phyloP scores from a whole-genome alignment of 2,888 invertebrate species.

The Hyppa rectilinea region DNA sequence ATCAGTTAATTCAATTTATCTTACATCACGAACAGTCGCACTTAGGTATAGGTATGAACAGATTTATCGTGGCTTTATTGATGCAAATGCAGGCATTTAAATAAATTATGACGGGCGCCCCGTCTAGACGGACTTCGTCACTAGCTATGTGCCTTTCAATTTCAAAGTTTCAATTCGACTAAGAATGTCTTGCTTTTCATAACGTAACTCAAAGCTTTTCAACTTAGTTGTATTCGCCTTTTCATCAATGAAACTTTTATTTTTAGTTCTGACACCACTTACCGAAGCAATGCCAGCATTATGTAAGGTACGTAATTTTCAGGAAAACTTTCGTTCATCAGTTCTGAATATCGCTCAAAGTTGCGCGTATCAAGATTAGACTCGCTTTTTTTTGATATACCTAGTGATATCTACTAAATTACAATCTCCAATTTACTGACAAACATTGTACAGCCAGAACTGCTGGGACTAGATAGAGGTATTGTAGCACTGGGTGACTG shows the following conservation, averaged over 20 bases:
- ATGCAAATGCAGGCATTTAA: constrained; percentile 60
- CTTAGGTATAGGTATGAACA: constrained; percentile 32
- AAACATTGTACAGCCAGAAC: too few species aligned
- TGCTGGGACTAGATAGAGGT: neutral
- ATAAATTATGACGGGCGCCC: constrained; percentile 62
- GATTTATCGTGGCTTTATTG: constrained; percentile 56
- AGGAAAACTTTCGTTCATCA: neutral
- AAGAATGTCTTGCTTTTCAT: constrained; percentile 14
- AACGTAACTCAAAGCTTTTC: neutral
- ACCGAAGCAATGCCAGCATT: neutral
- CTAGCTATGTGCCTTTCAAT: constrained; percentile 42
- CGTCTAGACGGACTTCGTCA: constrained; percentile 53
- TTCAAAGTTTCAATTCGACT: constrained; percentile 32
- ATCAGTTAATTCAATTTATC: constrained; percentile 55
- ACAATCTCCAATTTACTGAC: neutral
- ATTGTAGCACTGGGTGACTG: neutral
- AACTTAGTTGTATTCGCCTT: neutral
- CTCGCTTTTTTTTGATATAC: neutral
- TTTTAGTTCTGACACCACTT: neutral
- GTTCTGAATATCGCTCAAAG: neutral
- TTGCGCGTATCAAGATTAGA: too few species aligned
- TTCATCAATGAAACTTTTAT: neutral
- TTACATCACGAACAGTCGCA: constrained; percentile 17
- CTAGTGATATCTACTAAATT: neutral
- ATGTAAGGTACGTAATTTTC: neutral